Conservation (phyloP, 2,888 invertebrate genomes). For the Andrena fulva region DNA sequence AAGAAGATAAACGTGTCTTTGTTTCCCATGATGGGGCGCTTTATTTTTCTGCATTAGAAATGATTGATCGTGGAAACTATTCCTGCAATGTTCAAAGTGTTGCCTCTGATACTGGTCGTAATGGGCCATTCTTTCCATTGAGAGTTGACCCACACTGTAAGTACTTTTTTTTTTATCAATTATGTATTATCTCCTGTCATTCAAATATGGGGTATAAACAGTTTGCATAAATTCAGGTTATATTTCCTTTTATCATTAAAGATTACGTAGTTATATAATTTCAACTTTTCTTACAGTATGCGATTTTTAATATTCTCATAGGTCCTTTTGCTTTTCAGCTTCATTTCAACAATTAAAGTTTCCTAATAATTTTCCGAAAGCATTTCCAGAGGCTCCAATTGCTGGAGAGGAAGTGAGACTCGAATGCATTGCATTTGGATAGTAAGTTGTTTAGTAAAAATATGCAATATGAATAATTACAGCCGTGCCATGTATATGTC, state of each 20-base stretch:
- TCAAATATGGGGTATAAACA: not conserved
- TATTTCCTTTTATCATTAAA: too few relatives aligned
- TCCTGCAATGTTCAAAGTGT: constrained; percentile 96
- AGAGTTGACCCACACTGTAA: constrained; percentile 92
- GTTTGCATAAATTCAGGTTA: not conserved
- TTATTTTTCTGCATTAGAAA: constrained; percentile 97
- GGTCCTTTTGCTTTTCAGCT: constrained; percentile 84
- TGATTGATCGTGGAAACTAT: constrained; percentile 95
- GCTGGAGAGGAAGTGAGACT: constrained; percentile 95
- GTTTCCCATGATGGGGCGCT: constrained; percentile 97
- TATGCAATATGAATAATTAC: not conserved
- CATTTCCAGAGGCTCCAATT: constrained; percentile 96
- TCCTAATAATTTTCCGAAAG: constrained; percentile 97
- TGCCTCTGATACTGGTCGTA: constrained; percentile 94
- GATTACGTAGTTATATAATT: too few relatives aligned
- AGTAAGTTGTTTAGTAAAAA: constrained; percentile 86
- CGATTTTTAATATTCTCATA: constrained; percentile 12
- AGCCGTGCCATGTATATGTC: not conserved
- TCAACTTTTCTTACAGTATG: too few relatives aligned
- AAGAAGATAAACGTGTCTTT: constrained; percentile 96
- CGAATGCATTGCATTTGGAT: constrained; percentile 98
- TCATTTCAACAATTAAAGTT: constrained; percentile 96
- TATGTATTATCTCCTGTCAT: not conserved
- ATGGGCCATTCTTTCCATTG: constrained; percentile 95
- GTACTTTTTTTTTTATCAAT: constrained; percentile 71